Evolutionary conservation across 1,140 invertebrate species (phyloP), one percentile per base, ranked within the genome.

Genomic region (Ladona fulva): DNA sequence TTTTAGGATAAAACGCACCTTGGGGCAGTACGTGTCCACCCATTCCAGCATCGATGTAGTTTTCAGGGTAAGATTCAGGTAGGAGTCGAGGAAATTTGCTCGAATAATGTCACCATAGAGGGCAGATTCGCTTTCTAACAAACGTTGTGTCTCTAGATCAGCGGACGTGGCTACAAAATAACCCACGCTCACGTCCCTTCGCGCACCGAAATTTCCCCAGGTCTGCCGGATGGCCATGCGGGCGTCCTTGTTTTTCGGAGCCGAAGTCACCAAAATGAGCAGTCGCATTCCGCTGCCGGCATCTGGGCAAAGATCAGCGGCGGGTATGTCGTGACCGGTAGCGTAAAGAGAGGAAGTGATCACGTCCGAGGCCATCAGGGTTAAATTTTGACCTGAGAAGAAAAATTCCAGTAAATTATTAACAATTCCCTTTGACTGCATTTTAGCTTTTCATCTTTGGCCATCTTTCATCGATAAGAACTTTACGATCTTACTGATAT

Each of bases 1-100:
- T 86, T 97, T 96, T 37, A 96, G 86, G 76, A 96, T 84, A 81
- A 91, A 94, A 79, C 88, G 88, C 42, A 90, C 91, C 77, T 89
- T 87, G 16, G 91, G 88, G 83, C 94, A 97, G 82, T 94, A 92
- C 76, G 87, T 90, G 81, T 92, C 90, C 0, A 91, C 89, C 94
- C 94, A 95, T 83, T 96, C 94, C 74, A 96, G 84, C 82, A 92
- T 92, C 12, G 94, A 94, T 42, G 96, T 89, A 7, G 93, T 94
- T 86, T 96, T 96, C 0, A 96, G 85, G 3, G 95, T 96, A 25
- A 96, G 87, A 85, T 97, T 96, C 75, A 92, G 90, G 82, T 97
- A 97, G 0, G 93, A 91, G 84, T 97, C 95, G 59, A 93, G 81
- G 80, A 93, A 95, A 78, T 91, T 89, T 1, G 92, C 94, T 16